A percentile compares a stretch with the other conserved stretches of the same genome.
phyloP scores from a whole-genome alignment of 2,888 invertebrate species.

The Melangyna quadrimaculata region DNA sequence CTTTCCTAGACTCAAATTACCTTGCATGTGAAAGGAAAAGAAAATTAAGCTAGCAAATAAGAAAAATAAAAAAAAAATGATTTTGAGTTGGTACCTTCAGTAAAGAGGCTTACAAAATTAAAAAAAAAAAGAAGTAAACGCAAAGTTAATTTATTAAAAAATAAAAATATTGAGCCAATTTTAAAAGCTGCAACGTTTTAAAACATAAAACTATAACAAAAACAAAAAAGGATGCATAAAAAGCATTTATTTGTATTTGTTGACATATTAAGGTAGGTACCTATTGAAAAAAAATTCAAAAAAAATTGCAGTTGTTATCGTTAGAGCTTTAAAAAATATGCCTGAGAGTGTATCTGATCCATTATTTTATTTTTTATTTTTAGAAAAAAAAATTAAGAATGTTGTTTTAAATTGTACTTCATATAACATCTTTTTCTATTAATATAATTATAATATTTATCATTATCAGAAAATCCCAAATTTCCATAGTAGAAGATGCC shows the following conservation, averaged over 20 bases:
- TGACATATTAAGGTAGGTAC: slow-evolving; percentile 55
- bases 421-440: too few relatives aligned
- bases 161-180: slow-evolving; percentile 37
- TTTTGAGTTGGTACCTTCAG: slow-evolving; percentile 33
- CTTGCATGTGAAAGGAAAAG: slow-evolving; percentile 58
- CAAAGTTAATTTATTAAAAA: slow-evolving; percentile 23
- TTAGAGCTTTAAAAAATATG: not conserved
- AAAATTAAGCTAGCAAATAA: slow-evolving; percentile 25
- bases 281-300: slow-evolving; percentile 15
- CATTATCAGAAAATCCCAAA: too few relatives aligned
- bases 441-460: too few relatives aligned
- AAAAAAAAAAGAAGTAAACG: not conserved
- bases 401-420: too few relatives aligned
- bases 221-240: slow-evolving; percentile 63
- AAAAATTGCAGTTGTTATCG: slow-evolving; percentile 1
- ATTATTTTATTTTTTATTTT: too few relatives aligned
- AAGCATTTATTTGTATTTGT: slow-evolving; percentile 18
- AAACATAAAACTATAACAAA: slow-evolving; percentile 47
- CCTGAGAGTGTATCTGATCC: slow-evolving; percentile 12
- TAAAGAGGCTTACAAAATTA: not conserved
- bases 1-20: slow-evolving; percentile 71
- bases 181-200: slow-evolving; percentile 30
- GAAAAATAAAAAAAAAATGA: not conserved
- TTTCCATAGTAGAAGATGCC: too few relatives aligned
- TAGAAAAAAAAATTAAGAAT: too few relatives aligned